phyloP scores from a whole-genome alignment of 2,113 vertebrate species.

The Gallinago undulata region DNA sequence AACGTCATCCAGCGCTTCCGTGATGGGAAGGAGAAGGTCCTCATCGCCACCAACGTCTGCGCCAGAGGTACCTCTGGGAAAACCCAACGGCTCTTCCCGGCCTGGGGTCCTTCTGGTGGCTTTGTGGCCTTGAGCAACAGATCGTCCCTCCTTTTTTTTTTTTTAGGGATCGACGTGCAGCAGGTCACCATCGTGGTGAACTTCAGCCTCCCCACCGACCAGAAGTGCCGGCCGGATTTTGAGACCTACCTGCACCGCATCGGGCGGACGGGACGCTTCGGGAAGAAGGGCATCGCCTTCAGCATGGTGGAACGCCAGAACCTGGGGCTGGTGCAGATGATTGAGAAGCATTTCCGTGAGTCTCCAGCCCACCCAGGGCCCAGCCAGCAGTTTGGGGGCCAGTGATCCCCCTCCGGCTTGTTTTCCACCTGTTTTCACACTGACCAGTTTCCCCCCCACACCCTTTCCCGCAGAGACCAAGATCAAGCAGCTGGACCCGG shows the following conservation, averaged over 20 bases:
- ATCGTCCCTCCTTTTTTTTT: neutral
- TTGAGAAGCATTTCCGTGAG: slow-evolving; percentile 73
- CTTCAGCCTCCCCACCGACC: slow-evolving; percentile 66
- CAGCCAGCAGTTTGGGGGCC: too few relatives aligned
- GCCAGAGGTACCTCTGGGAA: slow-evolving; percentile 65
- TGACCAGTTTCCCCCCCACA: neutral
- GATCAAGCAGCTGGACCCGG: slow-evolving; percentile 68
- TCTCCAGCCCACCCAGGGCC: too few relatives aligned
- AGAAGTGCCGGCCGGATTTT: slow-evolving; percentile 13
- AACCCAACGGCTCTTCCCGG: rapidly evolving
- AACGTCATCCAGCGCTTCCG: slow-evolving; percentile 76
- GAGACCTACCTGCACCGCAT: slow-evolving; percentile 82
- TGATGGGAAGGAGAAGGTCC: slow-evolving; percentile 77
- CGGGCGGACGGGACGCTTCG: slow-evolving; percentile 73
- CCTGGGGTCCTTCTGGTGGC: neutral
- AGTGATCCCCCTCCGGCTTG: too few relatives aligned
- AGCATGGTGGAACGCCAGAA: slow-evolving; percentile 69
- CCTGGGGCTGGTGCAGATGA: slow-evolving; percentile 34
- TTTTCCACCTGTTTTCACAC: too few relatives aligned
- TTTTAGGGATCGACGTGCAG: slow-evolving; percentile 76
- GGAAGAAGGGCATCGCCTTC: slow-evolving; percentile 76
- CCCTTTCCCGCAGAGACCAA: slow-evolving; percentile 54
- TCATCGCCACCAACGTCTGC: slow-evolving; percentile 80
- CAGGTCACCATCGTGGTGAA: slow-evolving; percentile 80
- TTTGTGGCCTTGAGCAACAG: rapidly evolving